A percentile compares a stretch with the other conserved stretches of the same genome.
These are phyloP conservation scores for Zeugodacus cucurbitae DNA, from an alignment of 1,140 invertebrate species.

Conservation along the genomic window DNA sequence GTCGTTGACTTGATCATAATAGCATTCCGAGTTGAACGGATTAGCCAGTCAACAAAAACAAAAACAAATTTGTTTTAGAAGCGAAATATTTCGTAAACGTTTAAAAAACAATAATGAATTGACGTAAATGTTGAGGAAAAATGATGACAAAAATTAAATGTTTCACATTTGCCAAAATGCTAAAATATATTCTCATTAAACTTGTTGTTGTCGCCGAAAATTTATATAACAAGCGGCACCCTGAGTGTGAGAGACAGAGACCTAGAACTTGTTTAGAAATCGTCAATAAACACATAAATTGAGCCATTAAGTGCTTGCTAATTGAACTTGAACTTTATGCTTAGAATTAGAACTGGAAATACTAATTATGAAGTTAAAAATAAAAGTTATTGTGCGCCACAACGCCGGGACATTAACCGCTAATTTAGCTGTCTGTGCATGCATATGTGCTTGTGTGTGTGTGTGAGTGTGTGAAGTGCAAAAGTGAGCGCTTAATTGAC, in stretches of 20 bases:
- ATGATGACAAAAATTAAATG: neutral
- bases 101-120: neutral
- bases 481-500: neutral
- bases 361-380: neutral
- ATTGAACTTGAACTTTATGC: neutral
- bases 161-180: neutral
- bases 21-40: neutral
- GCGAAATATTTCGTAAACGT: neutral
- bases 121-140: neutral
- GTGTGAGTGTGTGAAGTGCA: neutral
- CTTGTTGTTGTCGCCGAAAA: neutral
- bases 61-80: neutral
- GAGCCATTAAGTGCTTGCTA: neutral
- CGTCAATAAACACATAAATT: neutral
- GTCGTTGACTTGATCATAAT: neutral
- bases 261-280: neutral
- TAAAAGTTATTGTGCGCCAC: neutral
- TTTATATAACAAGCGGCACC: neutral
- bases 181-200: neutral
- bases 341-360: constrained; percentile 1
- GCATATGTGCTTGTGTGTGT: neutral
- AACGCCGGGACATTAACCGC: neutral
- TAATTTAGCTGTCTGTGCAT: neutral
- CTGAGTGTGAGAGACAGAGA: neutral
- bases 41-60: neutral